Percentiles rank a stretch among this genome's conserved stretches.
Conservation (phyloP, 2,888 invertebrate species). For the Mellilla xanthometata region DNA sequence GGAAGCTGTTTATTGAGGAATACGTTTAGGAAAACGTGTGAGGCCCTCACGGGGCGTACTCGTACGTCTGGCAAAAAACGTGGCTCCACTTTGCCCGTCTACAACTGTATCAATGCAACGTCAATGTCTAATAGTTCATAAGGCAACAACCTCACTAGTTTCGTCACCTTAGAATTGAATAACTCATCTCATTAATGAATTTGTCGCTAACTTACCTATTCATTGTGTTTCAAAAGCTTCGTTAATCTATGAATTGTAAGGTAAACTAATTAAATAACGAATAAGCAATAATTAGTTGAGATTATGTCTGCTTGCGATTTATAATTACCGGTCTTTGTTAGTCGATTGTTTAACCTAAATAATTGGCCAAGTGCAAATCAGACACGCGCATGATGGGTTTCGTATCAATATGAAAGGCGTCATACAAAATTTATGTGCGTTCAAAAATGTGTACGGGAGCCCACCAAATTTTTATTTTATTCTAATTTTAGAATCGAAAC, state of each 20-base stretch:
- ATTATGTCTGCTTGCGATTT: no score
- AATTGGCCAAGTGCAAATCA: no score
- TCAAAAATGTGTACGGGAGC: no score
- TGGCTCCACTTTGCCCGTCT: not conserved
- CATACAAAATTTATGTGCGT: no score
- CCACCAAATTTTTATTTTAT: no score
- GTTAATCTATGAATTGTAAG: slow-evolving; percentile 2
- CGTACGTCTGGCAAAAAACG: slow-evolving; percentile 4
- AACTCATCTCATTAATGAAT: slow-evolving; percentile 1
- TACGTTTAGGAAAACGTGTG: slow-evolving; percentile 33
- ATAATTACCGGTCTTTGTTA: no score
- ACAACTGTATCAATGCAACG: slow-evolving; percentile 3
- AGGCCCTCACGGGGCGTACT: slow-evolving; percentile 33
- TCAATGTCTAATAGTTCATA: slow-evolving; percentile 1
- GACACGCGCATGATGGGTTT: no score
- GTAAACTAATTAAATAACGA: slow-evolving; percentile 4
- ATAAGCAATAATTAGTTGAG: slow-evolving; percentile 6
- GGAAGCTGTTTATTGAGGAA: slow-evolving; percentile 12
- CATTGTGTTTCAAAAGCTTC: no score
- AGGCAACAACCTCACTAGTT: not conserved
- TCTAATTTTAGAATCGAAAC: no score
- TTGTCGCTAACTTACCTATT: slow-evolving; percentile 5
- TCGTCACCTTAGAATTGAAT: no score
- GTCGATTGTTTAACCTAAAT: no score
- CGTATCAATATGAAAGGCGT: no score